phyloP scores from a whole-genome alignment of 2,888 invertebrate genomes.

The Drosophila putrida region DNA sequence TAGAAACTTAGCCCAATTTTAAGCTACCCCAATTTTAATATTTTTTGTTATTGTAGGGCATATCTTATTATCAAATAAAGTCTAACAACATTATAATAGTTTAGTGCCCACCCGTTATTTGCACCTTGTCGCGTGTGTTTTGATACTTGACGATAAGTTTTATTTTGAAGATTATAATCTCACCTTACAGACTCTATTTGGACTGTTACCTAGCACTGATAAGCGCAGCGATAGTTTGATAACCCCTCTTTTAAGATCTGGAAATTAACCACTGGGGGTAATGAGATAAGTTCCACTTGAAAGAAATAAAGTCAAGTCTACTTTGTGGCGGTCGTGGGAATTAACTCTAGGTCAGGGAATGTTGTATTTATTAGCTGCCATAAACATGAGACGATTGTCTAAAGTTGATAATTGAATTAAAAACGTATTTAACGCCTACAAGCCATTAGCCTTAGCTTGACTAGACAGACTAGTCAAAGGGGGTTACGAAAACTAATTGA shows the following conservation, averaged over 20 bases:
- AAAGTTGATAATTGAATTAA: slow-evolving; percentile 72
- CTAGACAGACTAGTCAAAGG: neutral
- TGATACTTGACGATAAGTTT: slow-evolving; percentile 20
- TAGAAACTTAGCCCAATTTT: no score
- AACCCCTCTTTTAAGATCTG: neutral
- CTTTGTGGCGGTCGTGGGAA: slow-evolving; percentile 54
- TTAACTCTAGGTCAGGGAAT: neutral
- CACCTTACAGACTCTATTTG: neutral
- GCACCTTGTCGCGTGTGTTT: slow-evolving; percentile 23
- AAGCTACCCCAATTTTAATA: neutral
- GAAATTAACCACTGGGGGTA: neutral
- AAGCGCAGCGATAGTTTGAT: slow-evolving; percentile 4
- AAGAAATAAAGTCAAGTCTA: slow-evolving; percentile 27
- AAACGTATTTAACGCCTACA: slow-evolving; percentile 70
- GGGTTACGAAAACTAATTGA: slow-evolving; percentile 65
- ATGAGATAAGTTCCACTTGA: neutral
- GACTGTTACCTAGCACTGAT: slow-evolving; percentile 19
- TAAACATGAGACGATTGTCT: slow-evolving; percentile 26
- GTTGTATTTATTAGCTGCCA: slow-evolving; percentile 4
- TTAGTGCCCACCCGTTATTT: no score
- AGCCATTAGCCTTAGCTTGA: slow-evolving; percentile 30
- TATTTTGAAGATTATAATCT: slow-evolving; percentile 4
- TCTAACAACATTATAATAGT: slow-evolving; percentile 14
- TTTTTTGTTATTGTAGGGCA: neutral
- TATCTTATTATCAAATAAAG: slow-evolving; percentile 6